These are phyloP conservation scores for Saxidomus purpurata DNA, from an alignment of 1,140 invertebrate species.

Conservation along the genomic window DNA sequence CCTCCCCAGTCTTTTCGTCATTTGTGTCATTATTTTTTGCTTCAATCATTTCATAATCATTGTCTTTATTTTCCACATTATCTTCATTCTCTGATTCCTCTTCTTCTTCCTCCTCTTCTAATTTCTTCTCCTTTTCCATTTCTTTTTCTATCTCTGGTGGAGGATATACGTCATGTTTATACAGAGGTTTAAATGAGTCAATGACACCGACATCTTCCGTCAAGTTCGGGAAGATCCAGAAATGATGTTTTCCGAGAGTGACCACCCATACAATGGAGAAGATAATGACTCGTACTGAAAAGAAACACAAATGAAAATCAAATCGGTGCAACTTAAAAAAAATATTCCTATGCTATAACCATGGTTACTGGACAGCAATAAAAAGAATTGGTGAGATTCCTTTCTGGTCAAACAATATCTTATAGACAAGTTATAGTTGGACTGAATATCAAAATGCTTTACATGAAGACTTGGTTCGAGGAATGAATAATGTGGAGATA, in stretches of 20 bases:
- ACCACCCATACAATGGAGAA: conserved; percentile 97
- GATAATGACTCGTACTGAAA: conserved; percentile 93
- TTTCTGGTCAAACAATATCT: no score
- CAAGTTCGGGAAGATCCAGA: conserved; percentile 99
- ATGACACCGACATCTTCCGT: conserved; percentile 99
- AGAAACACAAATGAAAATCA: not conserved
- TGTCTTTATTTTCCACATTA: conserved; percentile 74
- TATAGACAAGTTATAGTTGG: no score
- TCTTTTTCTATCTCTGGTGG: conserved; percentile 83
- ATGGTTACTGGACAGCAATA: no score
- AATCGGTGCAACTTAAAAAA: no score
- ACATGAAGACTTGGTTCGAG: no score
- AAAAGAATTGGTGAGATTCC: no score
- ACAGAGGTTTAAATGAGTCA: conserved; percentile 99
- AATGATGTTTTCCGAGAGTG: conserved; percentile 96
- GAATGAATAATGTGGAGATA: no score
- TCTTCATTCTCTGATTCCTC: conserved; percentile 75
- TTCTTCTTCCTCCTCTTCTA: conserved; percentile 74
- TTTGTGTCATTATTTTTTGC: conserved; percentile 88
- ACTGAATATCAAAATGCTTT: no score
- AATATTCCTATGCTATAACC: no score
- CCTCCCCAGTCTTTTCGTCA: conserved; percentile 83
- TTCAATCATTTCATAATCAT: conserved; percentile 72
- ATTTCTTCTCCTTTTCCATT: conserved; percentile 94
- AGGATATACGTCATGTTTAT: conserved; percentile 88